These are phyloP conservation scores for Cinara cedri DNA, from an alignment of 2,888 invertebrate genomes.

Conservation along the genomic window DNA sequence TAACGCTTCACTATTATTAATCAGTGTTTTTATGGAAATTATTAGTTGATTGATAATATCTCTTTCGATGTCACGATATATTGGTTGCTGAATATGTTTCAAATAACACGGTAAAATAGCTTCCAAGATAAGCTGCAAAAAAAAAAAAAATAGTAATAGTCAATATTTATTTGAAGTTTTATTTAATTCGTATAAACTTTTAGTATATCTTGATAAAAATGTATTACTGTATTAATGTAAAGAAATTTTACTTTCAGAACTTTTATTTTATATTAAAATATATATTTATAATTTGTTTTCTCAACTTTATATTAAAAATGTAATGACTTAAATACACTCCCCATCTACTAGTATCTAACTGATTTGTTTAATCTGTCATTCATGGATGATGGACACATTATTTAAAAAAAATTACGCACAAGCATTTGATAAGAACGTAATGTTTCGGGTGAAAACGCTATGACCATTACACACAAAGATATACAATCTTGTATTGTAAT, in stretches of 20 bases:
- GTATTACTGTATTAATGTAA: too few species aligned
- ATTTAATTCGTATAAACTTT: too few species aligned
- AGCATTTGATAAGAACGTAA: slow-evolving; percentile 86
- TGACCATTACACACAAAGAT: slow-evolving; percentile 98
- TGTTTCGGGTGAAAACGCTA: slow-evolving; percentile 97
- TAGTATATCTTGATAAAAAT: too few species aligned
- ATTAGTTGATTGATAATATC: slow-evolving; percentile 91
- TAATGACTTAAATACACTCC: too few species aligned
- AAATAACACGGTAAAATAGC: slow-evolving; percentile 96
- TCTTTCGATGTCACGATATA: slow-evolving; percentile 89
- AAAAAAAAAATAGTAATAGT: slow-evolving; percentile 25
- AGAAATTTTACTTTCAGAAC: too few species aligned
- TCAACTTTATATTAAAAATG: too few species aligned
- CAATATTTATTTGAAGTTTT: background rate
- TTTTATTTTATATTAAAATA: too few species aligned
- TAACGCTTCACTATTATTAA: slow-evolving; percentile 94
- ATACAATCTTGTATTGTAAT: slow-evolving; percentile 96
- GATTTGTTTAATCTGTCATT: too few species aligned
- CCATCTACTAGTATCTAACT: too few species aligned
- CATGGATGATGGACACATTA: too few species aligned
- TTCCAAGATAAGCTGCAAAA: slow-evolving; percentile 85
- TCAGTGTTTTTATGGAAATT: slow-evolving; percentile 91
- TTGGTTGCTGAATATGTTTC: slow-evolving; percentile 87
- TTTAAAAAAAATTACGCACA: slow-evolving; percentile 66
- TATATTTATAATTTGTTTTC: too few species aligned